A percentile compares a stretch with the other conserved stretches of the same genome.
These are phyloP conservation scores for Tinamus guttatus DNA, from an alignment of 2,113 vertebrate genomes.

Conservation along the genomic window DNA sequence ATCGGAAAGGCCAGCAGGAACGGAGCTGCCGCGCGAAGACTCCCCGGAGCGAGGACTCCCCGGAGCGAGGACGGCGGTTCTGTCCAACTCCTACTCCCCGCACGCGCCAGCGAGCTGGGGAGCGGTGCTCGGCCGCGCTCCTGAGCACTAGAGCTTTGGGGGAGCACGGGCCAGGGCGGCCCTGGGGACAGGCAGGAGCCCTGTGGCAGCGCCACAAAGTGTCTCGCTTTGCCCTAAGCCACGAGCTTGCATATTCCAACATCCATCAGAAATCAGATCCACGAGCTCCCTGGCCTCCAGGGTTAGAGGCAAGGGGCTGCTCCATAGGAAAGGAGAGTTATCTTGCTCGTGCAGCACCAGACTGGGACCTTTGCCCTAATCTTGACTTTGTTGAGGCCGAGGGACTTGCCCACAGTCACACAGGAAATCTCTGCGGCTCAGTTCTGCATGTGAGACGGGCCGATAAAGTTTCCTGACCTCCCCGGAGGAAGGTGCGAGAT, in stretches of 20 bases:
- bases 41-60: neutral
- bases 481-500: neutral
- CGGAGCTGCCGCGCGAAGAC: neutral
- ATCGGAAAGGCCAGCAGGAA: neutral
- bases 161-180: neutral
- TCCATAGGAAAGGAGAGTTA: neutral
- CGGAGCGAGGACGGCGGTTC: neutral
- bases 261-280: neutral
- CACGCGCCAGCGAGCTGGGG: neutral
- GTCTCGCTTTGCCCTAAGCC: neutral
- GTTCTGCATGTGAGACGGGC: neutral
- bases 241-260: neutral
- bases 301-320: neutral
- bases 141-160: neutral
- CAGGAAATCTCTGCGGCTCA: conserved; percentile 63
- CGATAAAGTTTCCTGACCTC: conserved; percentile 54
- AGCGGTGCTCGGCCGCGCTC: neutral
- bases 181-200: neutral
- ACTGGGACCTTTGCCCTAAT: neutral
- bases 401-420: conserved; percentile 58
- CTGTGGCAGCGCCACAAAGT: neutral
- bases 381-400: conserved; percentile 13
- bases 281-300: neutral
- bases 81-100: neutral
- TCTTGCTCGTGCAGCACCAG: neutral